A percentile compares a stretch with the other conserved stretches of the same genome.
These are phyloP conservation scores for Mergus octosetaceus DNA, from an alignment of 2,797 vertebrate genomes.

Conservation along the genomic window DNA sequence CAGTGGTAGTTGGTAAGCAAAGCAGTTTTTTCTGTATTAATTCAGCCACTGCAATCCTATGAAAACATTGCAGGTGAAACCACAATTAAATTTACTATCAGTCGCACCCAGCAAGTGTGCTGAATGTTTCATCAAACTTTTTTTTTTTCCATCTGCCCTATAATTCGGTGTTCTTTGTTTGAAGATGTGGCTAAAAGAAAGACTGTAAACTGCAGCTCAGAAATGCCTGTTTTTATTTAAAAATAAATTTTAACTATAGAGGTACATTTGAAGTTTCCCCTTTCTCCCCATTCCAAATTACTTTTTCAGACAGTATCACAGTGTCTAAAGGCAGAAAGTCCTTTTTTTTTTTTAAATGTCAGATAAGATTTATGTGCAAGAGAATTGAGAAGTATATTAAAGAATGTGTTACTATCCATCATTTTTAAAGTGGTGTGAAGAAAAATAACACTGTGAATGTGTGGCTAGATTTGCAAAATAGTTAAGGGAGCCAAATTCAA, in stretches of 20 bases:
- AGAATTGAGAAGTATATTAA: slow-evolving; percentile 43
- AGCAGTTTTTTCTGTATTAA: slow-evolving; percentile 59
- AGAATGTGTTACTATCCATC: slow-evolving; percentile 20
- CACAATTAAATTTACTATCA: slow-evolving; percentile 69
- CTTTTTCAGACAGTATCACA: neutral
- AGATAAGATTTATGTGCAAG: slow-evolving; percentile 22
- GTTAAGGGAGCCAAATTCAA: slow-evolving; percentile 17
- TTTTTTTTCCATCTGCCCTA: slow-evolving; percentile 32
- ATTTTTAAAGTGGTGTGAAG: slow-evolving; percentile 35
- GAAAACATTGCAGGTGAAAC: slow-evolving; percentile 65
- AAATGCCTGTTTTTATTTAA: neutral
- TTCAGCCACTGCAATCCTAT: slow-evolving; percentile 8
- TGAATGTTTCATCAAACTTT: slow-evolving; percentile 51
- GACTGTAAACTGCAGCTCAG: neutral
- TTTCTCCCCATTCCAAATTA: neutral
- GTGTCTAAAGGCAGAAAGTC: neutral
- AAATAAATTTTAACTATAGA: neutral
- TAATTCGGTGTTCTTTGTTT: slow-evolving; percentile 20
- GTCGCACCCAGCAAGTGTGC: slow-evolving; percentile 48
- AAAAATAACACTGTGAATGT: slow-evolving; percentile 3
- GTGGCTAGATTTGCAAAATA: slow-evolving; percentile 23
- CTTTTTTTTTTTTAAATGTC: neutral
- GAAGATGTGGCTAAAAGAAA: slow-evolving; percentile 15
- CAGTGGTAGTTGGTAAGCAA: slow-evolving; percentile 57
- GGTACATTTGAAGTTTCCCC: neutral